A percentile compares a stretch with the other conserved stretches of the same genome.
Evolutionary conservation across 1,140 invertebrate genomes (phyloP).

Genomic region (Latrodectus geometricus): DNA sequence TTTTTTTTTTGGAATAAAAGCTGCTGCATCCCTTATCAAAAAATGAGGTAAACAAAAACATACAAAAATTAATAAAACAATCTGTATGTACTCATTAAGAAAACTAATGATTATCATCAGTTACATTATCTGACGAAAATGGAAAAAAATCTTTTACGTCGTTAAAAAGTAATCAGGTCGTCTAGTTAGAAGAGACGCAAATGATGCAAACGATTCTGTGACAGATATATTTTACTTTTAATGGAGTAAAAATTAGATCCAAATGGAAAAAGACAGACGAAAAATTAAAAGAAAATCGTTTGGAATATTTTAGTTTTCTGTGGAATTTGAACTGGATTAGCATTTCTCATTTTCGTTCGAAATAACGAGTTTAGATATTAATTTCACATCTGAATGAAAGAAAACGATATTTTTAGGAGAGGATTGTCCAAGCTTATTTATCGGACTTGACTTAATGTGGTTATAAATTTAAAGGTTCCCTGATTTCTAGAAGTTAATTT

Average conservation of each 20-base stretch:
- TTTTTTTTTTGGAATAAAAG: background rate
- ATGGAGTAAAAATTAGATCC: background rate
- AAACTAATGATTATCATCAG: slow-evolving; percentile 48
- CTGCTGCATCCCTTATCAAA: slow-evolving; percentile 19
- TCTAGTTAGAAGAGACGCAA: background rate
- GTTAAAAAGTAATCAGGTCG: slow-evolving; percentile 52
- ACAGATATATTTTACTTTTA: background rate
- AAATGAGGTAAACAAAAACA: slow-evolving; percentile 3
- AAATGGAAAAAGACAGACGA: background rate
- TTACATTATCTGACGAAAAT: slow-evolving; percentile 1
- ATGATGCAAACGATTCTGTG: background rate
- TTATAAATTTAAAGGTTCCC: background rate
- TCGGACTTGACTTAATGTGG: background rate
- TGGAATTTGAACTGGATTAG: slow-evolving; percentile 18
- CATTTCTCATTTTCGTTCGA: background rate
- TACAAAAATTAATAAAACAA: slow-evolving; percentile 8
- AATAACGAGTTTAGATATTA: slow-evolving; percentile 36
- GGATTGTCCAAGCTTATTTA: background rate
- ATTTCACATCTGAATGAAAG: slow-evolving; percentile 33
- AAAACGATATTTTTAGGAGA: background rate
- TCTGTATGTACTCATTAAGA: slow-evolving; percentile 35
- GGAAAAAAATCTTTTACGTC: slow-evolving; percentile 5
- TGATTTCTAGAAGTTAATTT: background rate
- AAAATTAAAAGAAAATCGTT: slow-evolving; percentile 32
- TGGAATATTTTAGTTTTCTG: slow-evolving; percentile 16